phyloP scores from a whole-genome alignment of 2,113 vertebrate species.

The Cyanocitta stelleri region DNA sequence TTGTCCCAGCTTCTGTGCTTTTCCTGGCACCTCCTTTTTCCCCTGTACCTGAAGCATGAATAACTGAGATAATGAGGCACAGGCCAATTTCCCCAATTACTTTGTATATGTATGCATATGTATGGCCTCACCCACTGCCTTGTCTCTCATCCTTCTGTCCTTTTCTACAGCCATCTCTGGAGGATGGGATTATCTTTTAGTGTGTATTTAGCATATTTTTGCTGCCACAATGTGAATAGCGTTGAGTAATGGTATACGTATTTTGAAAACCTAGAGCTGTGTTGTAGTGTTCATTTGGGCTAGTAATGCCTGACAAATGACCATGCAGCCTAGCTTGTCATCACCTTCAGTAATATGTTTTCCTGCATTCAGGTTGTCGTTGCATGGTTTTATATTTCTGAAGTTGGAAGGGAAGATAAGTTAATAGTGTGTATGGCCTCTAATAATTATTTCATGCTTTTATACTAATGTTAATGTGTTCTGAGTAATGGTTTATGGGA shows the following conservation, averaged over 20 bases:
- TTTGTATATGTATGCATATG: background rate
- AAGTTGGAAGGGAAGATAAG: background rate
- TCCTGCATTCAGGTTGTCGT: background rate
- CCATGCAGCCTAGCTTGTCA: background rate
- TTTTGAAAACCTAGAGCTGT: background rate
- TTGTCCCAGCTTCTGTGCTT: background rate
- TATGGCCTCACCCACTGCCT: background rate
- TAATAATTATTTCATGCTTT: background rate
- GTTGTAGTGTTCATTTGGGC: background rate
- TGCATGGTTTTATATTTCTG: background rate
- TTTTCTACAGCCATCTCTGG: background rate
- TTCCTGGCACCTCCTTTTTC: background rate
- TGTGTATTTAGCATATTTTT: background rate
- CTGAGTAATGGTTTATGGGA: background rate
- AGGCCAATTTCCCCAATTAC: background rate
- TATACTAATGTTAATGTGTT: background rate
- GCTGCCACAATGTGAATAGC: background rate
- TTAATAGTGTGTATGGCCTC: background rate
- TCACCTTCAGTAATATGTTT: background rate
- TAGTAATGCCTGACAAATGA: background rate
- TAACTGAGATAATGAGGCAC: background rate
- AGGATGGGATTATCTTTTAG: slow-evolving; percentile 10
- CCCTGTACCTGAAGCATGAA: background rate
- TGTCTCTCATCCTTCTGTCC: background rate
- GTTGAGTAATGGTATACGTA: background rate